A percentile compares a stretch with the other conserved stretches of the same genome.
Conservation (phyloP, 2,113 vertebrate genomes). For the Muntiacus reevesi region DNA sequence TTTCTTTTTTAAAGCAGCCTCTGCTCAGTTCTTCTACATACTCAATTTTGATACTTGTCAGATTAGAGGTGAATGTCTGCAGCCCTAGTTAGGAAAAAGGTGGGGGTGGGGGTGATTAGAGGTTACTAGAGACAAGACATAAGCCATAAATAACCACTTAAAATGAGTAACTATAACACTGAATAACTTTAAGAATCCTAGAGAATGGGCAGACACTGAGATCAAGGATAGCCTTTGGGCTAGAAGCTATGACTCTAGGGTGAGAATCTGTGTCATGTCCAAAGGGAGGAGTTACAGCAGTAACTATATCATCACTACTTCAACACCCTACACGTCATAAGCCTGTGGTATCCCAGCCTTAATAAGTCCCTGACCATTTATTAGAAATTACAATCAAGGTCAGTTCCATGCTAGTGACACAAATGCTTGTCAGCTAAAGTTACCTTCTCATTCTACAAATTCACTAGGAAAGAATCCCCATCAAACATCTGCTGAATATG, state of each 20-base stretch:
- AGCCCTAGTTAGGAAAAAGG: background rate
- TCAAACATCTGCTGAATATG: background rate
- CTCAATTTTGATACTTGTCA: background rate
- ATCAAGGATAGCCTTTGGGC: background rate
- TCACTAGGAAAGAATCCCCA: background rate
- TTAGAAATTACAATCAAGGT: background rate
- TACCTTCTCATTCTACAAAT: background rate
- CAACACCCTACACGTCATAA: background rate
- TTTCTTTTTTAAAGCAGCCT: background rate
- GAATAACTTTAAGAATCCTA: background rate
- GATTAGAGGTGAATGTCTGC: background rate
- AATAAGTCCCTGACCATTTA: background rate
- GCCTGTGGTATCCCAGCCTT: background rate
- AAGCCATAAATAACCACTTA: background rate
- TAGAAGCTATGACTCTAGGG: background rate
- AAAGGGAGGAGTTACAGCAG: background rate
- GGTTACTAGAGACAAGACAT: background rate
- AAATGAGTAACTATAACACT: background rate
- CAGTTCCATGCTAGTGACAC: background rate
- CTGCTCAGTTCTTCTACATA: background rate
- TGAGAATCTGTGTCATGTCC: background rate
- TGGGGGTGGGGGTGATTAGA: background rate
- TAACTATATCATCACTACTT: background rate
- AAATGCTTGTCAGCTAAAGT: background rate
- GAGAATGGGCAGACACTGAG: background rate